Conservation (phyloP, 2,888 invertebrate genomes). For the Unio delphinus region DNA sequence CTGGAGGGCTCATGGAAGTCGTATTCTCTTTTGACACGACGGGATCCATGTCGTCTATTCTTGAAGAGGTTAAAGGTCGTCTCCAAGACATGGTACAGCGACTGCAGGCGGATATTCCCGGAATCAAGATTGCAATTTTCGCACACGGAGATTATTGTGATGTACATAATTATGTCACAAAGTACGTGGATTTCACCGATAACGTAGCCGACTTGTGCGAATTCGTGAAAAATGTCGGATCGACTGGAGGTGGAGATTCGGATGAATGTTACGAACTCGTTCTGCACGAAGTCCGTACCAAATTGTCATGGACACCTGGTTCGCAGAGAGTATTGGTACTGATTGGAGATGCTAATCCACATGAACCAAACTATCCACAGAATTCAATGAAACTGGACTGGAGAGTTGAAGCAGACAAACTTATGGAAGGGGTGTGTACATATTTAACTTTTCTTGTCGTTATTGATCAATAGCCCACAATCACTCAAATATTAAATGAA, state of each 20-base stretch:
- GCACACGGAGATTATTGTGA: slow-evolving; percentile 69
- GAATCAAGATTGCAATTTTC: slow-evolving; percentile 61
- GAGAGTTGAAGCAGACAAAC: slow-evolving; percentile 48
- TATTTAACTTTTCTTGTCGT: neutral
- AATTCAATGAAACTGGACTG: slow-evolving; percentile 59
- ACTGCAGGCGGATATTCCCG: slow-evolving; percentile 64
- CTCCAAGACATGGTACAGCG: slow-evolving; percentile 62
- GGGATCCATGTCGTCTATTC: slow-evolving; percentile 52
- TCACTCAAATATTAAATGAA: too few relatives aligned
- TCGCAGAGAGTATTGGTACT: slow-evolving; percentile 62
- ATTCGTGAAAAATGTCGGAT: slow-evolving; percentile 48
- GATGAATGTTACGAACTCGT: slow-evolving; percentile 69
- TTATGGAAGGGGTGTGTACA: slow-evolving; percentile 37
- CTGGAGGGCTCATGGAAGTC: slow-evolving; percentile 51
- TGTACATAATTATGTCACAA: slow-evolving; percentile 32
- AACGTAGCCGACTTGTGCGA: slow-evolving; percentile 31
- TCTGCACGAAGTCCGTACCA: slow-evolving; percentile 55
- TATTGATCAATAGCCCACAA: neutral
- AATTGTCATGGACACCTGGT: slow-evolving; percentile 63
- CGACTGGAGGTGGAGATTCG: slow-evolving; percentile 62
- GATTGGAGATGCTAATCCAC: slow-evolving; percentile 67
- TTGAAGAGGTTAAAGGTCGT: slow-evolving; percentile 50
- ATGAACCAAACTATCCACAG: slow-evolving; percentile 47
- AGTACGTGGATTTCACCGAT: slow-evolving; percentile 38
- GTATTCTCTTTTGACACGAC: slow-evolving; percentile 64